These are phyloP conservation scores for Ophion obscuratus DNA, from an alignment of 2,888 invertebrate species.

Conservation along the genomic window DNA sequence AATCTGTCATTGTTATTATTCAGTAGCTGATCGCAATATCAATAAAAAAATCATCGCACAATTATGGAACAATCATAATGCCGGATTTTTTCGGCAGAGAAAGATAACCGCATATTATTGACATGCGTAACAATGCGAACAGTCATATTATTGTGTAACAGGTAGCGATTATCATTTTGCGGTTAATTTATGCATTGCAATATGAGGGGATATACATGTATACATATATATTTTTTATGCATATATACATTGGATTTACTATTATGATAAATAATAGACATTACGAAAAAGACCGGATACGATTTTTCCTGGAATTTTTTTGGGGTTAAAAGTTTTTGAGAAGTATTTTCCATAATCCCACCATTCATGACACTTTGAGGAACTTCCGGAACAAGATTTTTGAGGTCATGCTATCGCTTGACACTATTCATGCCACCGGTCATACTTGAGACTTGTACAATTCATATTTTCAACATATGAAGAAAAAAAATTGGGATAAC, in stretches of 20 bases:
- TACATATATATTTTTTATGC: slow-evolving; percentile 11
- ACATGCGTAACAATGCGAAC: neutral
- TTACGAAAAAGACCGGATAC: neutral
- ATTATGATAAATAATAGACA: neutral
- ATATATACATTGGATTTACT: neutral
- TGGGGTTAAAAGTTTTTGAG: neutral
- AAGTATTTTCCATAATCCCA: neutral
- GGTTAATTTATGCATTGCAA: neutral
- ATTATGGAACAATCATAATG: neutral
- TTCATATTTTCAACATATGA: no score
- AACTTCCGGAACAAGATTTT: neutral
- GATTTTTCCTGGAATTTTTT: neutral
- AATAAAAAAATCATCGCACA: neutral
- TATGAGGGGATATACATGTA: slow-evolving; percentile 1
- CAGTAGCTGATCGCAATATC: neutral
- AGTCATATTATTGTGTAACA: neutral
- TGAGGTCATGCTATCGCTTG: no score
- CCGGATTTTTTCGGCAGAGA: neutral
- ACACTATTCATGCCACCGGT: no score
- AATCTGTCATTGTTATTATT: neutral
- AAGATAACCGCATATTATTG: neutral
- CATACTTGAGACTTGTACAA: no score
- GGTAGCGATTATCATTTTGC: slow-evolving; percentile 1
- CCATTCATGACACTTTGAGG: neutral
- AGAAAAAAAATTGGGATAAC: no score